Base-by-base conservation (phyloP, 2,113 vertebrate genomes). In the Phrynosoma platyrhinos region DNA sequence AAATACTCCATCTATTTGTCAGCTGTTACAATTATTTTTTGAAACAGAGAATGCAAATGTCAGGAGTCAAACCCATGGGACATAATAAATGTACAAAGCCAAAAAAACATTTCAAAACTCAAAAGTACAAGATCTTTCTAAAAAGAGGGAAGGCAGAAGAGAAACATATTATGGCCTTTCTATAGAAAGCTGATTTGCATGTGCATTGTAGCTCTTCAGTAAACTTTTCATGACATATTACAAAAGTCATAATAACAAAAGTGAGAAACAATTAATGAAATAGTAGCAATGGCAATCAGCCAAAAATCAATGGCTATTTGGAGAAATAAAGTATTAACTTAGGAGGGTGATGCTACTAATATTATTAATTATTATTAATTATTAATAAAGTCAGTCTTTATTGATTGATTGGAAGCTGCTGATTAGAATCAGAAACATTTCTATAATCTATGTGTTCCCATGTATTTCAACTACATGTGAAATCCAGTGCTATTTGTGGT, bases 21-120 rank as follows among this genome's bases (percentile, higher is more conserved):
- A 64, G 5, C 32, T 75, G 79, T 64, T 62, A 40, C 14, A 53
- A 47, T 80, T 83, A 9, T 32, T 86, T 78, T 32, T 27, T n/a
- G 0, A 89, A 40, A 72, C 16, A 89, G 92, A 76, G 42, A 84
- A 91, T 32, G 68, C 18, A 78, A 27, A 4, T 77, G 62, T 47
- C 75, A 82, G 36, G 83, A 80, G 30, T 30, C 4, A 92, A 83
- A 72, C 64, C 53, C 2, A 85, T n/a, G 10, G 23, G 89, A 86
- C 5, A 18, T 0, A 0, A 76, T 25, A 4, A 32, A 14, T 66
- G 53, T 78, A 16, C 0, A 85, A 21, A 72, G 47, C 16, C 55
- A 87, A 32, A 9, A 80, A 1, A 9, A 1, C 82, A 36, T 47
- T 62, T 3, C 78, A 85, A 66, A 42, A 12, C 58, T 18, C 58